These are phyloP conservation scores for Melanerpes formicivorus DNA, from an alignment of 2,113 vertebrate genomes.

Conservation along the genomic window DNA sequence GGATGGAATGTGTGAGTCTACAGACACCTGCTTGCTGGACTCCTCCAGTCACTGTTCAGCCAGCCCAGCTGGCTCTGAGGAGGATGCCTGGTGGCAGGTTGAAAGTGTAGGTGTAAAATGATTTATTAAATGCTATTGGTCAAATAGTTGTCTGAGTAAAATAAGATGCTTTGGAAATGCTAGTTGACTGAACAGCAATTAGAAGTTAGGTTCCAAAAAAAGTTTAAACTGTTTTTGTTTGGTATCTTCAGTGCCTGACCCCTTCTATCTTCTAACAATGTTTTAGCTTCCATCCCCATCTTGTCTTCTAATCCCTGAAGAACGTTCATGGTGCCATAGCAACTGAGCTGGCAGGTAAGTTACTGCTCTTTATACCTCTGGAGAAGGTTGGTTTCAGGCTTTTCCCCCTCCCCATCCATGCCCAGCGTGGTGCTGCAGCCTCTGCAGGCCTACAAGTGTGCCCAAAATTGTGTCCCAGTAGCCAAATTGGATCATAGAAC, in stretches of 20 bases:
- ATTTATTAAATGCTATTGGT: too few relatives aligned
- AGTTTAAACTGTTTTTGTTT: not conserved
- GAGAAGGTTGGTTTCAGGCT: not conserved
- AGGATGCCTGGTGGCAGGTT: not conserved
- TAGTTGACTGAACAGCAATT: not conserved
- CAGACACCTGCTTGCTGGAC: not conserved
- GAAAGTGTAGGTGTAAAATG: not conserved
- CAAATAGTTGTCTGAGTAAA: not conserved
- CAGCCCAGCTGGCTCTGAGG: not conserved
- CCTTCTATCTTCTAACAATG: not conserved
- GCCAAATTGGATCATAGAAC: not conserved
- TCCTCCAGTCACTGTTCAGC: not conserved
- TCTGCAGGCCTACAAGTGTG: fast-evolving
- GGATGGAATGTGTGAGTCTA: not conserved
- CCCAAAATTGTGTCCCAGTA: not conserved
- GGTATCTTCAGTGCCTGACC: not conserved
- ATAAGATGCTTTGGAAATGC: not conserved
- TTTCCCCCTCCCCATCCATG: not conserved
- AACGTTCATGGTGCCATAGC: not conserved
- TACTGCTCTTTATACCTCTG: not conserved
- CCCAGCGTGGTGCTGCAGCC: not conserved
- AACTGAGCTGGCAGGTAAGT: conserved; percentile 52
- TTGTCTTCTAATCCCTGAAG: not conserved
- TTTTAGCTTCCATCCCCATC: conserved; percentile 12
- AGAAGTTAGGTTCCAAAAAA: not conserved